These are phyloP conservation scores for Actinia equina DNA, from an alignment of 64 coral and sea anemone species.

Conservation along the genomic window DNA sequence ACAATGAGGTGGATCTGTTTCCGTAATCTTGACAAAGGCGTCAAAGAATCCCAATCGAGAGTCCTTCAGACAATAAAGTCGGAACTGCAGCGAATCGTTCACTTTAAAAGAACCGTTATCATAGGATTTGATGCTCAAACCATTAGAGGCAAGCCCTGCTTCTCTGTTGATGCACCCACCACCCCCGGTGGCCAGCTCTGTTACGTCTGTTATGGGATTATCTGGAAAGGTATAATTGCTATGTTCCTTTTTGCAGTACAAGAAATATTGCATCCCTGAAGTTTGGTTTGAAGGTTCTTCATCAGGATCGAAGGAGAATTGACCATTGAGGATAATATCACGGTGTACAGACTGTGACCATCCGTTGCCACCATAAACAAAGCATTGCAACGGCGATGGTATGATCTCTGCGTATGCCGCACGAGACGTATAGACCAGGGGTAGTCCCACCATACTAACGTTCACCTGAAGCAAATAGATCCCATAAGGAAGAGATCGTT, in stretches of 20 bases:
- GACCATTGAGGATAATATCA: slow-evolving; percentile 36
- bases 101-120: slow-evolving; percentile 11
- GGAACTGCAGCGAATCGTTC: neutral
- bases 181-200: neutral
- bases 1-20: slow-evolving; percentile 14
- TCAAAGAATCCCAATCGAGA: neutral
- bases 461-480: slow-evolving; percentile 43
- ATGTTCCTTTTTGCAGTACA: slow-evolving; percentile 52
- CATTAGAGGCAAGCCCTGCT: neutral
- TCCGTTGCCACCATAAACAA: slow-evolving; percentile 42
- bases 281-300: neutral
- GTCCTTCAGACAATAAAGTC: slow-evolving; percentile 12
- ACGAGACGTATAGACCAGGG: slow-evolving; percentile 14
- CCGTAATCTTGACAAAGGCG: slow-evolving; percentile 9
- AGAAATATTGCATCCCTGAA: slow-evolving; percentile 26
- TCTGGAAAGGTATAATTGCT: slow-evolving; percentile 51
- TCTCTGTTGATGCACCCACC: slow-evolving; percentile 29
- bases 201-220: neutral
- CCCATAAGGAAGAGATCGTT: slow-evolving; percentile 29
- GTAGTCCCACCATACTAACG: slow-evolving; percentile 41
- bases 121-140: neutral
- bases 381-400: slow-evolving; percentile 33
- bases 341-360: slow-evolving; percentile 51
- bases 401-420: slow-evolving; percentile 34
- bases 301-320: slow-evolving; percentile 60